Base-by-base conservation (phyloP, 2,113 vertebrate genomes). In the Vimba vimba region DNA sequence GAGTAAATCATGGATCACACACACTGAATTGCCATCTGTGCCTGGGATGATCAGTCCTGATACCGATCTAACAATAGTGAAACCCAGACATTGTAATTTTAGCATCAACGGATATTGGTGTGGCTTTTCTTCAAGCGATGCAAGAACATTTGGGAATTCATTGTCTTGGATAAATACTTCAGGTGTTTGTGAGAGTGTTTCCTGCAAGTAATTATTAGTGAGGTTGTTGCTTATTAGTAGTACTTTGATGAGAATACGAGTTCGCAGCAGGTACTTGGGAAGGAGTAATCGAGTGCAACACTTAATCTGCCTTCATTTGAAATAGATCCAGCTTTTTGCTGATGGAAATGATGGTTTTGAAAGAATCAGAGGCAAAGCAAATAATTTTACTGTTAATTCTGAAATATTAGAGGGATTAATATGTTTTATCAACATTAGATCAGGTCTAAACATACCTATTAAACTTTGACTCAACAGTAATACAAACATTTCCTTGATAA, bases 31-130 rank as follows among this genome's bases (percentile, higher is more conserved):
- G 15, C 75, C 33, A 21, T 59, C 50, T n/a, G 30, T 59, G 52
- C 55, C 55, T 80, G 33, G 59, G 36, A 25, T 11, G 23, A 13
- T n/a, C 23, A 27, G 36, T 80, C n/a, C 59, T 45, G n/a, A 79
- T 80, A 45, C 76, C 1, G 4, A 62, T 45, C 13, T 30, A 60
- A 27, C 19, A 64, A 27, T 27, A 64, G 47, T 64, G 59, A 80
- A 64, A 19, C 39, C 78, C 59, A 80, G 78, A 47, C 23, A 80
- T 64, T 45, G 21, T 62, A 62, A 80, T 21, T 8, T 78, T 78
- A 23, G 21, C 52, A 21, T 78, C 10, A 43, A 5, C 0, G 21
- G 68, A 71, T 43, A 19, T 78, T 36, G 11, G 5, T 47, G 12
- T 47, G 71, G 73, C n/a, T n/a, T 50, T 76, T 27, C 73, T 27